Conservation (phyloP, 2,113 vertebrate genomes). For the Salvelinus namaycush region DNA sequence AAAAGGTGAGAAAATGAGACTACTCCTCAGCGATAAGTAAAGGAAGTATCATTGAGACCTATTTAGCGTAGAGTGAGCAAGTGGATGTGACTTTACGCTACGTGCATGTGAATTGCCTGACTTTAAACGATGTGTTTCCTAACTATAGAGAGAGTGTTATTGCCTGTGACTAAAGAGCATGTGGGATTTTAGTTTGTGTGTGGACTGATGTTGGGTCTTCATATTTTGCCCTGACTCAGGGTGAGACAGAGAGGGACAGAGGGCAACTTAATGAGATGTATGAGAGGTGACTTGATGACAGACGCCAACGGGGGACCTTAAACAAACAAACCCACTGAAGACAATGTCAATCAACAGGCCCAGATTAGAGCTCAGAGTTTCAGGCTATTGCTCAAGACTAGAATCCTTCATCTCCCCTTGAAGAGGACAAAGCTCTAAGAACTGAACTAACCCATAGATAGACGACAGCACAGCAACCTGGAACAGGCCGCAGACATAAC, state of each 20-base stretch:
- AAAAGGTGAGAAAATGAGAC: constrained; percentile 23
- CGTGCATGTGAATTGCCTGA: constrained; percentile 16
- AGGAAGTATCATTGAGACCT: constrained; percentile 28
- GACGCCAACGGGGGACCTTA: constrained; percentile 52
- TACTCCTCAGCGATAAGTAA: constrained; percentile 43
- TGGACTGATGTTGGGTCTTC: constrained; percentile 43
- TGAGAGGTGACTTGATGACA: constrained; percentile 68
- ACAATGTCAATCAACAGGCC: constrained; percentile 61
- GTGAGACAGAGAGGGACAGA: constrained; percentile 23
- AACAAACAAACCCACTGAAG: constrained; percentile 53
- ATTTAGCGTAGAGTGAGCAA: constrained; percentile 12
- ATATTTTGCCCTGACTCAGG: constrained; percentile 32
- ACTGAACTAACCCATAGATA: constrained; percentile 28
- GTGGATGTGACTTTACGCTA: constrained; percentile 18
- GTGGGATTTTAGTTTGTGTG: constrained; percentile 24
- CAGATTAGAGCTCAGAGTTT: constrained; percentile 39
- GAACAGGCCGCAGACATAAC: constrained; percentile 15
- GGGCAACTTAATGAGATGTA: constrained; percentile 58
- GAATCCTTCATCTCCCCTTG: constrained; percentile 61
- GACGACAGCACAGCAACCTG: not conserved
- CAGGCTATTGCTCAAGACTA: constrained; percentile 48
- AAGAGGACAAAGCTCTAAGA: constrained; percentile 26
- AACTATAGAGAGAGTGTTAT: not conserved
- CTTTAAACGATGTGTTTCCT: not conserved
- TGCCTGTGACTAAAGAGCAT: constrained; percentile 29